Percentiles rank a stretch among this genome's conserved stretches.
These are phyloP conservation scores for Zeus faber DNA, from an alignment of 2,113 vertebrate genomes.

Conservation along the genomic window DNA sequence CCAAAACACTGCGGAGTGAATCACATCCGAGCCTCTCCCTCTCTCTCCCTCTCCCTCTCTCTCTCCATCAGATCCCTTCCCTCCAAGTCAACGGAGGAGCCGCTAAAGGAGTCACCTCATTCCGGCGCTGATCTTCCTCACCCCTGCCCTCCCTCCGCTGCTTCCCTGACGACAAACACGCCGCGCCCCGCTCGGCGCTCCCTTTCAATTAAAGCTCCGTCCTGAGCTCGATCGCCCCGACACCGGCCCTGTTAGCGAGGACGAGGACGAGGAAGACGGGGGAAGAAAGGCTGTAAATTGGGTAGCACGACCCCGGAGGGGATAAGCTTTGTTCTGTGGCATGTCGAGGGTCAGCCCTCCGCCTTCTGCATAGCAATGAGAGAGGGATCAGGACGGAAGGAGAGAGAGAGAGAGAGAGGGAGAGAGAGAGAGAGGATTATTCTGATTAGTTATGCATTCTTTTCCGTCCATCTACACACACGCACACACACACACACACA, in stretches of 20 bases:
- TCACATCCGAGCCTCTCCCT: too few species aligned
- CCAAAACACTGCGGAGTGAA: too few species aligned
- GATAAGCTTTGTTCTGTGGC: slow-evolving; percentile 49
- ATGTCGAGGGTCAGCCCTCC: slow-evolving; percentile 50
- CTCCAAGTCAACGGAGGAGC: slow-evolving; percentile 16
- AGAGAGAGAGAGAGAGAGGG: slow-evolving; percentile 33
- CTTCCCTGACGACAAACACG: slow-evolving; percentile 53
- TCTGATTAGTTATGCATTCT: slow-evolving; percentile 48
- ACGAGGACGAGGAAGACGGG: slow-evolving; percentile 27
- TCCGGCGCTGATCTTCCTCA: slow-evolving; percentile 14
- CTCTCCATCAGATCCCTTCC: too few species aligned
- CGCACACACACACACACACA: slow-evolving; percentile 2
- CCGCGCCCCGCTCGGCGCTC: slow-evolving; percentile 35
- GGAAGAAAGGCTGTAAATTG: slow-evolving; percentile 49
- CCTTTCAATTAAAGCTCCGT: slow-evolving; percentile 53
- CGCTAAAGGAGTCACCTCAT: slow-evolving; percentile 29
- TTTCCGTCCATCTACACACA: slow-evolving; percentile 13
- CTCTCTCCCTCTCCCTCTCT: too few species aligned
- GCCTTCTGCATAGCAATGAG: slow-evolving; percentile 44
- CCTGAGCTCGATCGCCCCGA: slow-evolving; percentile 27
- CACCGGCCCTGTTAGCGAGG: slow-evolving; percentile 35
- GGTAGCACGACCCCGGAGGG: slow-evolving; percentile 37
- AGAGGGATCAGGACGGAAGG: slow-evolving; percentile 29
- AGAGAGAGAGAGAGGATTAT: slow-evolving; percentile 40
- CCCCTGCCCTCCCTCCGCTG: slow-evolving; percentile 21